Evolutionary conservation across 1,140 invertebrate genomes (phyloP).

Genomic region (Aricia agestis): DNA sequence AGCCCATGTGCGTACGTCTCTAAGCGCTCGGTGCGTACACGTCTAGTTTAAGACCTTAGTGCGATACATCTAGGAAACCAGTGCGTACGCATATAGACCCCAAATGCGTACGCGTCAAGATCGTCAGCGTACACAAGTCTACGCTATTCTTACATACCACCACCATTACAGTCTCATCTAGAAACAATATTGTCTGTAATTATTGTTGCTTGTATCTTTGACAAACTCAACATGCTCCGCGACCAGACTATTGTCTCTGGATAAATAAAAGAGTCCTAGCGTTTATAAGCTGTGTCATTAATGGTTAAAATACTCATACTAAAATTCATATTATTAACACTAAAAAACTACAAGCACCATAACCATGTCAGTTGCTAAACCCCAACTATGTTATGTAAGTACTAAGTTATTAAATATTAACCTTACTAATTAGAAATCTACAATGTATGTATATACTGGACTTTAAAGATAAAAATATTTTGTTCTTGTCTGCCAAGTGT

Average conservation of each 20-base stretch:
- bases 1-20: not conserved
- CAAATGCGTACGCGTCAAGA: too few species aligned
- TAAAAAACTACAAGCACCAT: not conserved
- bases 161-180: not conserved
- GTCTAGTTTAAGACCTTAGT: too few species aligned
- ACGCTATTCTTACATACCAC: not conserved
- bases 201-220: not conserved
- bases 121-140: too few species aligned
- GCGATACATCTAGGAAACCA: too few species aligned
- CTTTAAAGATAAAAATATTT: too few species aligned
- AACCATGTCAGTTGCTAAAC: not conserved
- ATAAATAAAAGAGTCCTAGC: too few species aligned
- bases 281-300: too few species aligned
- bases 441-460: too few species aligned
- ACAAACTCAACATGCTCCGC: not conserved
- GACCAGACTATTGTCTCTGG: not conserved
- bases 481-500: too few species aligned
- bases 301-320: not conserved
- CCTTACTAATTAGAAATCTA: too few species aligned
- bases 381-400: not conserved
- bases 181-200: not conserved
- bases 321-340: not conserved
- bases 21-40: not conserved
- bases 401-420: too few species aligned
- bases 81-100: too few species aligned